Conservation (phyloP, 2,113 vertebrate genomes). For the Hyaena hyaena region DNA sequence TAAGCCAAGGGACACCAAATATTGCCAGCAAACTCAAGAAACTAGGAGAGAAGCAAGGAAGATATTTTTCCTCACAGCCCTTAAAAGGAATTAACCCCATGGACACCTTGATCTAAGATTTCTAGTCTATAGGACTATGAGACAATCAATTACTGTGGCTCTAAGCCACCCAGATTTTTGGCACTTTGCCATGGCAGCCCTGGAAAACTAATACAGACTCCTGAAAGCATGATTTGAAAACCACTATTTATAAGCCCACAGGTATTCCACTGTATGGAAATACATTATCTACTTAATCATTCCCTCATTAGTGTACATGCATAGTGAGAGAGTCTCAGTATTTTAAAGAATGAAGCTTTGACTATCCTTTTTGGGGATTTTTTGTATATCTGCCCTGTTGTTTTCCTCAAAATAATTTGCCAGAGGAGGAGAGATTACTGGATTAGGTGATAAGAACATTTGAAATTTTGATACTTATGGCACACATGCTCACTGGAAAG, state of each 20-base stretch:
- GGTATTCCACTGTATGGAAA: not conserved
- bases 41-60: not conserved
- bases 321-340: not conserved
- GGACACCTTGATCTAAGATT: not conserved
- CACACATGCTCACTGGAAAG: not conserved
- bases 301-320: not conserved
- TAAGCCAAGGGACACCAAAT: not conserved
- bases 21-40: not conserved
- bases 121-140: not conserved
- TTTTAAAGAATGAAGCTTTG: constrained; percentile 27
- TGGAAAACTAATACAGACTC: not conserved
- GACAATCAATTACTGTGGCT: not conserved
- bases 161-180: not conserved
- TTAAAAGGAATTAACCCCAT: not conserved
- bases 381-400: not conserved
- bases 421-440: not conserved
- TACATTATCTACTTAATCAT: not conserved
- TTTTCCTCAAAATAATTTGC: constrained; percentile 45
- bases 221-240: not conserved
- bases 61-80: not conserved
- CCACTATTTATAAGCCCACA: not conserved
- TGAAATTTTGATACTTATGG: not conserved
- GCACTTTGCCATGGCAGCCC: not conserved
- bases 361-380: not conserved
- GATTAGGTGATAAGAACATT: not conserved